Evolutionary conservation across 2,797 vertebrate species (phyloP), one percentile per base, ranked within the genome.

Genomic region (Gymnothorax javanicus): DNA sequence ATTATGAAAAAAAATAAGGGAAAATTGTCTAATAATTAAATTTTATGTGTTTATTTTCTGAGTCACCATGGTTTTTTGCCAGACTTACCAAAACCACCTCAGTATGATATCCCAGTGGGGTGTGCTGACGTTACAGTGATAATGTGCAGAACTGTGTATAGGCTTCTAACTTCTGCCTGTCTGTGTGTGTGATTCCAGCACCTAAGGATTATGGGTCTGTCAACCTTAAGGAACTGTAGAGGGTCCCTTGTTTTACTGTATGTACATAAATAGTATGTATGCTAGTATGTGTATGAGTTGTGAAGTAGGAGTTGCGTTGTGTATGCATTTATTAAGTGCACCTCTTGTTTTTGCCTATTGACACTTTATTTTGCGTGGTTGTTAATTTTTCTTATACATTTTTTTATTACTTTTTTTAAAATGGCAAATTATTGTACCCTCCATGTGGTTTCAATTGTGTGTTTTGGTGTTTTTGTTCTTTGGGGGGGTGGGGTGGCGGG

Each of bases 191-290:
- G 86, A 89, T 93, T 89, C 90, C 87, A 87, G 73, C 87, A 89
- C 89, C 91, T 82, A 87, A 89, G 87, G 89, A 88, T 88, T 87
- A 90, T 81, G 73, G 57, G 86, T 87, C 69, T 77, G 89, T 60
- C 88, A 90, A 88, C 89, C 54, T 89, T 88, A 82, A 79, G 87
- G 87, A 92, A 69, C 91, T 88, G 50, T 83, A 84, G 90, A 75
- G 89, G 84, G 87, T 89, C 67, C 91, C 86, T 89, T 91, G 86
- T 13, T 91, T 91, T 92, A 93, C 92, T 92, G 90, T 90, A 91
- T 95, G 94, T 96, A 96, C 88, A 96, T 94, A 95, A 87, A 87
- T 77, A 91, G 89, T 92, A 88, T 91, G 92, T 92, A 93, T 91
- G 89, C 92, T 89, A 90, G 91, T 90, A 89, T 94, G 91, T 88